Evolutionary conservation across 2,113 vertebrate genomes (phyloP).

Genomic region (human): DNA sequence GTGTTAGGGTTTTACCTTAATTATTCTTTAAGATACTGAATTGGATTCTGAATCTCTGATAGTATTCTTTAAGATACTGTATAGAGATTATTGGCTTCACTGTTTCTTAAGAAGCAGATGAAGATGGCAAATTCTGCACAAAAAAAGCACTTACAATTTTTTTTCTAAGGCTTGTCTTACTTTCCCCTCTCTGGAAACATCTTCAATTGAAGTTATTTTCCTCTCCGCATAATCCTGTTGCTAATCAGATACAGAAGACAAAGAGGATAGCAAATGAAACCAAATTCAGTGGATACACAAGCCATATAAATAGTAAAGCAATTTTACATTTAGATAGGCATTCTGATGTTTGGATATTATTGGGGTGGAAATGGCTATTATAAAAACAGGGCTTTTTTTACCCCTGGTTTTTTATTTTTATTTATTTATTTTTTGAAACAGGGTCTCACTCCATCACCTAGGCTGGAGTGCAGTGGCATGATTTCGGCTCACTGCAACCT

Average conservation of each 20-base stretch:
- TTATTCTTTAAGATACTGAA: neutral
- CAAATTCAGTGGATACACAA: conserved; percentile 8
- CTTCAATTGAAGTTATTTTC: conserved; percentile 36
- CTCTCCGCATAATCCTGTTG: neutral
- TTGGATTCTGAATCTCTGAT: no score
- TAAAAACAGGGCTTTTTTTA: neutral
- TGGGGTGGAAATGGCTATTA: neutral
- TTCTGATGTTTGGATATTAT: neutral
- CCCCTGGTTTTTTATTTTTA: neutral
- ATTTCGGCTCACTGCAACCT: no score
- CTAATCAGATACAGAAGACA: conserved; percentile 24
- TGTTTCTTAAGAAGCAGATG: conserved; percentile 16
- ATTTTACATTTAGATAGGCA: conserved; percentile 31
- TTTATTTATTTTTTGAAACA: neutral
- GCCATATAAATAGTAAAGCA: conserved; percentile 11
- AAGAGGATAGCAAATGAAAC: conserved; percentile 22
- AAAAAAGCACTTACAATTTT: neutral
- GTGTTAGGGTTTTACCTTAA: neutral
- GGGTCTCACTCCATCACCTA: no score
- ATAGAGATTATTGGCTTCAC: neutral
- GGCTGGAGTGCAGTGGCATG: no score
- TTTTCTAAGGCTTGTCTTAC: conserved; percentile 24
- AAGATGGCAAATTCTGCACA: conserved; percentile 30
- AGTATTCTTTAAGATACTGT: neutral
- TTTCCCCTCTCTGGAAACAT: neutral